These are phyloP conservation scores for Myotis davidii DNA, from an alignment of 2,113 vertebrate genomes.

Conservation along the genomic window DNA sequence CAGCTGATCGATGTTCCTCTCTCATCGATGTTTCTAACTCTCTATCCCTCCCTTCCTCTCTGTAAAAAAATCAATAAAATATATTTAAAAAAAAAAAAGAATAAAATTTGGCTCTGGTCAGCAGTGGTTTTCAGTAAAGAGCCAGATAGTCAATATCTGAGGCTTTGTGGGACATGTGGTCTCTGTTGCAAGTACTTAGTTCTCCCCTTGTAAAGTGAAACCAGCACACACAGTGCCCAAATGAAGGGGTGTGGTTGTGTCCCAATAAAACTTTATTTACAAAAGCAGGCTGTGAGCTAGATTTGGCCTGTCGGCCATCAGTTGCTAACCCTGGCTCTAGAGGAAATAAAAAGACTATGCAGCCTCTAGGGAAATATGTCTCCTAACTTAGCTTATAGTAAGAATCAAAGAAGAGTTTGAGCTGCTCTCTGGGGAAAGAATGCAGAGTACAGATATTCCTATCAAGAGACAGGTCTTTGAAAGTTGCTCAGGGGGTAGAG, in stretches of 20 bases:
- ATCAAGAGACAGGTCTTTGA: not conserved
- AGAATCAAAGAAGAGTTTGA: not conserved
- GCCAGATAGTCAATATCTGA: not conserved
- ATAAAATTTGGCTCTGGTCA: not conserved
- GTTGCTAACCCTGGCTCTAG: not conserved
- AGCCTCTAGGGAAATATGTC: not conserved
- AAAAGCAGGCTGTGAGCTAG: not conserved
- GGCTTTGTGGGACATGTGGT: not conserved
- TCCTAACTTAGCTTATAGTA: not conserved
- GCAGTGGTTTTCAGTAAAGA: not conserved
- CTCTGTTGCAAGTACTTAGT: not conserved
- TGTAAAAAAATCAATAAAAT: no score
- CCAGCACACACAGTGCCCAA: not conserved
- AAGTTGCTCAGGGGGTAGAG: not conserved
- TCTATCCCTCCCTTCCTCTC: no score
- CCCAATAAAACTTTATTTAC: not conserved
- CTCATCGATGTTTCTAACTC: no score
- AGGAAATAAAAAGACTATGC: not conserved
- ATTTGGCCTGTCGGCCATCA: not conserved
- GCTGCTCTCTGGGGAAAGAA: not conserved
- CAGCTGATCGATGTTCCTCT: no score
- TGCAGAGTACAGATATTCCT: not conserved
- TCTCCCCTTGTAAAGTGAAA: not conserved
- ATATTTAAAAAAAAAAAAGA: no score
- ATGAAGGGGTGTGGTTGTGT: not conserved